Conservation (phyloP, 2,888 invertebrate genomes). For the Ectobius pallidus region DNA sequence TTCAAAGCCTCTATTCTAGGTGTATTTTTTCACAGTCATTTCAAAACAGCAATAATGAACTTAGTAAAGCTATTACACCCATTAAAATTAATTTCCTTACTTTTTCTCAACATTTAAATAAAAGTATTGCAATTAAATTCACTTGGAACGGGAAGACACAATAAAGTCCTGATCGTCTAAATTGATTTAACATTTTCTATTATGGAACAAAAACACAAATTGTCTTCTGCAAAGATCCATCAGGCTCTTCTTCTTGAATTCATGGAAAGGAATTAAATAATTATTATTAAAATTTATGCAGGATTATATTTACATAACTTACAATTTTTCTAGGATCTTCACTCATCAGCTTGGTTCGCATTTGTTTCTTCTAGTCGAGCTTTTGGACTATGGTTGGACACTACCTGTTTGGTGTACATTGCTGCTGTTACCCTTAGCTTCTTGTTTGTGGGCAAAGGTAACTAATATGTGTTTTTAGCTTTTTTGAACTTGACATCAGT, state of each 20-base stretch:
- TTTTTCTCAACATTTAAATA: too few species aligned
- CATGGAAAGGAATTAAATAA: neutral
- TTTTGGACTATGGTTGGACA: constrained; percentile 69
- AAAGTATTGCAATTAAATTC: too few species aligned
- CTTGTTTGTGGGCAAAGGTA: constrained; percentile 56
- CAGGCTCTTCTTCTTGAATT: neutral
- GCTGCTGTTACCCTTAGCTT: constrained; percentile 68
- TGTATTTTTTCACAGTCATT: too few species aligned
- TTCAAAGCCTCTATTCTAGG: too few species aligned
- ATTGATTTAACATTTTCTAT: neutral
- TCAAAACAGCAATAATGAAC: too few species aligned
- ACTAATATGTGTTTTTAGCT: neutral
- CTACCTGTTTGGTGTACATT: constrained; percentile 66
- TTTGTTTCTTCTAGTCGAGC: constrained; percentile 66
- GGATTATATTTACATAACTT: neutral
- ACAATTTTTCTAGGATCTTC: constrained; percentile 67
- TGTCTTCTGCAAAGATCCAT: neutral
- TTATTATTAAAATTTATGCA: neutral
- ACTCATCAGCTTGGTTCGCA: constrained; percentile 68
- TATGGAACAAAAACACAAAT: neutral
- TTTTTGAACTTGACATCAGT: neutral
- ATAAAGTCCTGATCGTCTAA: too few species aligned
- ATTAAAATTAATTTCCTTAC: too few species aligned
- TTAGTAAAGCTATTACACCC: too few species aligned
- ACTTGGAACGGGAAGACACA: too few species aligned